Evolutionary conservation across 1,140 invertebrate species (phyloP).

Genomic region (Papilio aristodemus): DNA sequence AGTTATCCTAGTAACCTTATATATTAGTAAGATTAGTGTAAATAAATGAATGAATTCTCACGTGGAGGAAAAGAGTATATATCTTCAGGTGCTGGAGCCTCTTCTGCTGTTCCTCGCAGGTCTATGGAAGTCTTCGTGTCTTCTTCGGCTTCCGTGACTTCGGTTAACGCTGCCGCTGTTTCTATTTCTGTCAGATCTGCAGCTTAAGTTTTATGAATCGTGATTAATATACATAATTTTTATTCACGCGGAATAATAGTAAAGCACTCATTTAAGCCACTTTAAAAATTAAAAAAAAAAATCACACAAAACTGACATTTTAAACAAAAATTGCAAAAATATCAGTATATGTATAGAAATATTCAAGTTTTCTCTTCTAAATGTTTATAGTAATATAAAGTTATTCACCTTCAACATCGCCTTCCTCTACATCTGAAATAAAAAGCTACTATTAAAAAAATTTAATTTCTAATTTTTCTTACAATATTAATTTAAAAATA

Average conservation of each 20-base stretch:
- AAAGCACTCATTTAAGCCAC: too few relatives aligned
- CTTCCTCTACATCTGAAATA: slow-evolving; percentile 39
- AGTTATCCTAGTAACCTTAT: too few relatives aligned
- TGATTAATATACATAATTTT: not conserved
- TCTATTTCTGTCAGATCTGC: slow-evolving; percentile 51
- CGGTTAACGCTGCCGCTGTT: slow-evolving; percentile 51
- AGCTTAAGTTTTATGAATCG: not conserved
- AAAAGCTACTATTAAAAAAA: slow-evolving; percentile 12
- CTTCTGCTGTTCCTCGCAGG: slow-evolving; percentile 41
- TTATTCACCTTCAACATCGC: slow-evolving; percentile 39
- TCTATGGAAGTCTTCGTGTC: slow-evolving; percentile 46
- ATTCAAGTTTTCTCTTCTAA: too few relatives aligned
- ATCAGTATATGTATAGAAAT: too few relatives aligned
- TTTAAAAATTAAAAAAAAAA: too few relatives aligned
- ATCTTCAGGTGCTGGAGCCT: slow-evolving; percentile 48
- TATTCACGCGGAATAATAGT: too few relatives aligned
- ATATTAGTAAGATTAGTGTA: too few relatives aligned
- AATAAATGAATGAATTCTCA: too few relatives aligned
- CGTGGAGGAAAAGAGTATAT: slow-evolving; percentile 64
- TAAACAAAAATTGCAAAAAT: too few relatives aligned
- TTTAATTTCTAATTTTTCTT: too few relatives aligned
- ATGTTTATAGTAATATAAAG: not conserved
- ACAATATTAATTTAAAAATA: too few relatives aligned
- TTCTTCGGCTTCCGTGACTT: slow-evolving; percentile 50
- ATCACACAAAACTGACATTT: too few relatives aligned